Percentiles rank a stretch among this genome's conserved stretches.
phyloP scores from a whole-genome alignment of 2,113 vertebrate genomes.

The Emydura subglobosa region DNA sequence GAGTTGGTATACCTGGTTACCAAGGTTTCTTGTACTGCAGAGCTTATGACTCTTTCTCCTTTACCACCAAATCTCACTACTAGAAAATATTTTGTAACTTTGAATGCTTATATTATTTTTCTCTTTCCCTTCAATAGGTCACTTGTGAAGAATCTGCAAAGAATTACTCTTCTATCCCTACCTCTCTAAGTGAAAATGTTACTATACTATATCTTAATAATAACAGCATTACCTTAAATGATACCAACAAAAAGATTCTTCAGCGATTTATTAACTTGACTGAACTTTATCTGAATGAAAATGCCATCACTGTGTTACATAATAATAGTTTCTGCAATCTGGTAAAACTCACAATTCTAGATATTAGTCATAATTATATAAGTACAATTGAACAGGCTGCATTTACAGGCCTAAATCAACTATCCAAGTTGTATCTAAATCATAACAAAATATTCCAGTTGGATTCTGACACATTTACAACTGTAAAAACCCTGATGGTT shows the following conservation, averaged over 20 bases:
- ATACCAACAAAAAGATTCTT: conserved; percentile 71
- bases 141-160: conserved; percentile 63
- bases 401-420: conserved; percentile 77
- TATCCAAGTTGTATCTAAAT: conserved; percentile 84
- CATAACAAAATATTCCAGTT: conserved; percentile 82
- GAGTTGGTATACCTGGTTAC: background rate
- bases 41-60: background rate
- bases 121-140: conserved; percentile 73
- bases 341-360: conserved; percentile 78
- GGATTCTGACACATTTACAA: conserved; percentile 63
- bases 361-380: conserved; percentile 83
- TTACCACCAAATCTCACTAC: rapidly evolving
- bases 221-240: conserved; percentile 76
- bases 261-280: conserved; percentile 73
- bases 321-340: conserved; percentile 78
- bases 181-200: conserved; percentile 32
- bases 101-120: background rate
- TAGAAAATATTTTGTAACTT: background rate
- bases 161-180: conserved; percentile 75
- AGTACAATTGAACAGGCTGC: conserved; percentile 75
- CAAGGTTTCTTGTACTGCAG: background rate
- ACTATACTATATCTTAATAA: conserved; percentile 78
- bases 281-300: conserved; percentile 81
- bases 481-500: conserved; percentile 68
- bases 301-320: conserved; percentile 74